phyloP scores from a whole-genome alignment of 2,797 vertebrate genomes.

The Galaxias olidus region DNA sequence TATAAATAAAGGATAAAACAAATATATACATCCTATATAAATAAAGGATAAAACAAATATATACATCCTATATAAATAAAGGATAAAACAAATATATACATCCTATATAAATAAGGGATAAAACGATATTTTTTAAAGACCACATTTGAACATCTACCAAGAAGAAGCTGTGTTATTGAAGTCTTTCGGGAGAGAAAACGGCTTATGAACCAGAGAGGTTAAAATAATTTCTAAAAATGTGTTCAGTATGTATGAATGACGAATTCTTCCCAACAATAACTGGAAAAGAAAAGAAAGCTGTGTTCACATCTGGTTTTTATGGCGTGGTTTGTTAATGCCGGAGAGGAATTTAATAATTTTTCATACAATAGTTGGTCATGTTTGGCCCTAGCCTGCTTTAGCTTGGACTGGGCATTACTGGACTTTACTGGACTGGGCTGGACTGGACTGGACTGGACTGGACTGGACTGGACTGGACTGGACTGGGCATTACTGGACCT shows the following conservation, averaged over 20 bases:
- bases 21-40: no score
- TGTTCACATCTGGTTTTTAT: constrained; percentile 68
- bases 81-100: no score
- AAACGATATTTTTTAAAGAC: no score
- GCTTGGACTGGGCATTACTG: no score
- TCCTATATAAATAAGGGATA: no score
- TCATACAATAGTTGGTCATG: constrained; percentile 14
- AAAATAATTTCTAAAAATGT: constrained; percentile 62
- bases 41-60: no score
- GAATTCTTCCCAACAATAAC: constrained; percentile 64
- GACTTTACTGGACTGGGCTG: not conserved
- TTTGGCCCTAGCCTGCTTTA: not conserved
- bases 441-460: not conserved
- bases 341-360: constrained; percentile 54
- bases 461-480: not conserved
- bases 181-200: constrained; percentile 30
- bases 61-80: no score
- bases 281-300: constrained; percentile 58
- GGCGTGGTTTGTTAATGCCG: constrained; percentile 60
- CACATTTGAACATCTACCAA: no score
- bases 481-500: not conserved
- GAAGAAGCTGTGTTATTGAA: no score
- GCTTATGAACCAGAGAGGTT: constrained; percentile 45
- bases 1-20: no score
- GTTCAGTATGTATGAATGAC: constrained; percentile 55